A percentile compares a stretch with the other conserved stretches of the same genome.
Conservation (phyloP, 2,888 invertebrate genomes). For the Acrocyrtus sp. region DNA sequence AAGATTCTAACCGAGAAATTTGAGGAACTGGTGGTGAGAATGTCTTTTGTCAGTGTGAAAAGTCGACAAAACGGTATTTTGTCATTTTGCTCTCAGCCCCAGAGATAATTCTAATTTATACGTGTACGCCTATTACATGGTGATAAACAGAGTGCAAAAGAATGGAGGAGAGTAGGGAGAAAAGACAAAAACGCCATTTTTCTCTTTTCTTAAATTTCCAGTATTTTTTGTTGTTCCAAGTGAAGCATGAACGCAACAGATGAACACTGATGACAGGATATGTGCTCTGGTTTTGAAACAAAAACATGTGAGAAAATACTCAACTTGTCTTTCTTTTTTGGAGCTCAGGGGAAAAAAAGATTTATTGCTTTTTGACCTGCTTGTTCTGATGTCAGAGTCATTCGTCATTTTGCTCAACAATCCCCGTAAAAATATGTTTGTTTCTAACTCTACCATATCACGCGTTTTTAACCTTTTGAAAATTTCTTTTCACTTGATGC, state of each 20-base stretch:
- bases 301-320: too few species aligned
- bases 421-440: neutral
- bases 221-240: conserved; percentile 10
- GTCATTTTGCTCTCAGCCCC: conserved; percentile 13
- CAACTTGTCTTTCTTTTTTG: too few species aligned
- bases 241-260: conserved; percentile 13
- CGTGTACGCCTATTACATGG: too few species aligned
- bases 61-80: conserved; percentile 36
- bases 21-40: too few species aligned
- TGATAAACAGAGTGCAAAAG: too few species aligned
- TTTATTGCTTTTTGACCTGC: neutral
- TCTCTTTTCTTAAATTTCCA: neutral
- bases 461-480: too few species aligned
- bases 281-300: neutral
- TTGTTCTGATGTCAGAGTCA: neutral
- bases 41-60: conserved; percentile 15
- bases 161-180: neutral
- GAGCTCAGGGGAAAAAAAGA: neutral
- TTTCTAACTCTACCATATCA: too few species aligned
- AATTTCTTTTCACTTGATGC: too few species aligned
- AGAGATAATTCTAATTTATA: too few species aligned
- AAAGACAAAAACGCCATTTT: neutral
- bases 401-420: neutral
- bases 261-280: neutral
- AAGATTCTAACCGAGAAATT: too few species aligned